These are phyloP conservation scores for Alosa sapidissima DNA, from an alignment of 2,797 vertebrate genomes.

Conservation along the genomic window DNA sequence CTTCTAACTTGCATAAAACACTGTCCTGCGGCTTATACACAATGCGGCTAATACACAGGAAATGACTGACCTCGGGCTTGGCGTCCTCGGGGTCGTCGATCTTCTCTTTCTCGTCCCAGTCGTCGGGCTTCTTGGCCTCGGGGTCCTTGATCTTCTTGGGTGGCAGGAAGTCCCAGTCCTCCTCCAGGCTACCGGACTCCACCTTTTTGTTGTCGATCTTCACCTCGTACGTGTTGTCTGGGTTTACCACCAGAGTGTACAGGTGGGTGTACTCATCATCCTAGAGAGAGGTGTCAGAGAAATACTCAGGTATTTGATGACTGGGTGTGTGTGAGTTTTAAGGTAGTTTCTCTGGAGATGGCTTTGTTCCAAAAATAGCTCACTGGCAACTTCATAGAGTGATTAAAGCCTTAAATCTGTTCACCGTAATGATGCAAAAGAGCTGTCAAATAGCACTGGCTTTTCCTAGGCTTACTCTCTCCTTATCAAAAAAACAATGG, in stretches of 20 bases:
- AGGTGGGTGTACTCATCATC: conserved; percentile 84
- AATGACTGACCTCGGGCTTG: conserved; percentile 77
- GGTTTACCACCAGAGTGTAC: conserved; percentile 81
- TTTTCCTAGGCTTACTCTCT: neutral
- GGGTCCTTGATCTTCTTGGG: conserved; percentile 81
- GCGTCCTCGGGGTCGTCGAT: conserved; percentile 81
- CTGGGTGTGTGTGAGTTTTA: neutral
- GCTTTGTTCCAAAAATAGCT: neutral
- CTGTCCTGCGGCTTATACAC: too few relatives aligned
- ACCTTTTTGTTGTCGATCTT: conserved; percentile 88
- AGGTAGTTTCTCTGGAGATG: neutral
- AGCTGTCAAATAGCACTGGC: neutral
- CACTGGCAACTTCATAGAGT: neutral
- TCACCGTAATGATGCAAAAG: neutral
- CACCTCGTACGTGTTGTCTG: conserved; percentile 85
- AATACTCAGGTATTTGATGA: neutral
- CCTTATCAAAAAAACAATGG: neutral
- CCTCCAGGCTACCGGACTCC: conserved; percentile 77
- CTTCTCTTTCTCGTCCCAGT: conserved; percentile 83
- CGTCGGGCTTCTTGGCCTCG: conserved; percentile 80
- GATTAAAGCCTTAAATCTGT: neutral
- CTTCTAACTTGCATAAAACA: too few relatives aligned
- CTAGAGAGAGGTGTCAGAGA: conserved; percentile 57
- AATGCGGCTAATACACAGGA: too few relatives aligned
- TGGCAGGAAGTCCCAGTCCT: conserved; percentile 85